Percentiles rank a stretch among this genome's conserved stretches.
Evolutionary conservation across 2,888 invertebrate species (phyloP).

Genomic region (Masnerella sp.): DNA sequence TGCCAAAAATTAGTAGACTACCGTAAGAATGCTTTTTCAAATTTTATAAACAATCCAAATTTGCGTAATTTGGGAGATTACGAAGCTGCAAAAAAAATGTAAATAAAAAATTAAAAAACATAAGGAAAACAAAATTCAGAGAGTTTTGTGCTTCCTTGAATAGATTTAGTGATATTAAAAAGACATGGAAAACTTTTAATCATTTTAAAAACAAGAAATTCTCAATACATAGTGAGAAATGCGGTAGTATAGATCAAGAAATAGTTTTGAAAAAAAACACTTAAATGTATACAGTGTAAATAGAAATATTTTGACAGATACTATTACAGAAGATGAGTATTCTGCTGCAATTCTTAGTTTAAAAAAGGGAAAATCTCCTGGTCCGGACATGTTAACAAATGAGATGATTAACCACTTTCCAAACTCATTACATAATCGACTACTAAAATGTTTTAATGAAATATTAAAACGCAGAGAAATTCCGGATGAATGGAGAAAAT

Average conservation of each 20-base stretch:
- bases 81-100: neutral
- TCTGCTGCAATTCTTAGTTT: neutral
- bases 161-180: neutral
- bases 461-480: neutral
- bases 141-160: slow-evolving; percentile 7
- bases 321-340: neutral
- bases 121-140: slow-evolving; percentile 5
- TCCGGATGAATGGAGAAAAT: neutral
- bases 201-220: slow-evolving; percentile 8
- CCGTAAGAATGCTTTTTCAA: neutral
- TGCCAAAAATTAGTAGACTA: neutral
- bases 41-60: neutral
- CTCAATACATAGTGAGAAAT: neutral
- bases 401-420: neutral
- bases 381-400: neutral
- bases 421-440: neutral
- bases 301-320: neutral
- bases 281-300: neutral
- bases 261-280: too few species aligned
- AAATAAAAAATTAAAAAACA: slow-evolving; percentile 2
- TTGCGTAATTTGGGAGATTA: neutral
- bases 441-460: neutral
- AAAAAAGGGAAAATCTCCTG: slow-evolving; percentile 2
- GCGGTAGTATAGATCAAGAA: neutral
- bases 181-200: slow-evolving; percentile 2